phyloP scores from a whole-genome alignment of 2,113 vertebrate genomes.

The Saguinus imperator region DNA sequence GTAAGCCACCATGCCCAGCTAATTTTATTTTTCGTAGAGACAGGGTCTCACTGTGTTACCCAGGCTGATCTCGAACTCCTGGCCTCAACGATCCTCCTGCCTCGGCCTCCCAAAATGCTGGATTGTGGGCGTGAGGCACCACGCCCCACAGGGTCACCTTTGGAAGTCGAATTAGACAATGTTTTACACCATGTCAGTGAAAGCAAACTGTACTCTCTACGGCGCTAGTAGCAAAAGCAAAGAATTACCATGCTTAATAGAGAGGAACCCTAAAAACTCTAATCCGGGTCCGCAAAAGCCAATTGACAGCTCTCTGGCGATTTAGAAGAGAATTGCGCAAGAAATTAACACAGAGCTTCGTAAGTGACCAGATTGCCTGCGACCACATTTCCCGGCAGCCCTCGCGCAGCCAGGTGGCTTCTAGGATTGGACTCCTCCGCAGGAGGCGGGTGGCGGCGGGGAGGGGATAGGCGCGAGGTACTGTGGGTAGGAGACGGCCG shows the following conservation, averaged over 20 bases:
- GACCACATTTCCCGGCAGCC: constrained; percentile 71
- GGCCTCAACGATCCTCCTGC: too few relatives aligned
- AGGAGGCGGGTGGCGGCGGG: constrained; percentile 13
- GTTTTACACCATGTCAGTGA: not conserved
- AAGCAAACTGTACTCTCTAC: not conserved
- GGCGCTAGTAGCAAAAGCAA: not conserved
- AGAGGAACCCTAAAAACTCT: not conserved
- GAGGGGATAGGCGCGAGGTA: constrained; percentile 39
- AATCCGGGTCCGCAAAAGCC: not conserved
- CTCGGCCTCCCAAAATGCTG: too few relatives aligned
- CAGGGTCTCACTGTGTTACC: too few relatives aligned
- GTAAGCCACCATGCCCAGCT: too few relatives aligned
- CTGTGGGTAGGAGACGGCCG: constrained; percentile 86
- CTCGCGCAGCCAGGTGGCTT: constrained; percentile 23
- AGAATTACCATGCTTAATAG: not conserved
- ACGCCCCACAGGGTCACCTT: not conserved
- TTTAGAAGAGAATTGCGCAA: constrained; percentile 27
- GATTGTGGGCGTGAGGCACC: too few relatives aligned
- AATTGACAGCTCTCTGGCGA: not conserved
- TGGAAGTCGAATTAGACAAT: not conserved
- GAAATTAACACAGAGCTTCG: not conserved
- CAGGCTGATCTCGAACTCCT: too few relatives aligned
- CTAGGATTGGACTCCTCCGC: constrained; percentile 63
- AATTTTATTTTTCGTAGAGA: too few relatives aligned
- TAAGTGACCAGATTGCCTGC: not conserved